These are phyloP conservation scores for Channallabes apus DNA, from an alignment of 2,797 vertebrate species.

Conservation along the genomic window DNA sequence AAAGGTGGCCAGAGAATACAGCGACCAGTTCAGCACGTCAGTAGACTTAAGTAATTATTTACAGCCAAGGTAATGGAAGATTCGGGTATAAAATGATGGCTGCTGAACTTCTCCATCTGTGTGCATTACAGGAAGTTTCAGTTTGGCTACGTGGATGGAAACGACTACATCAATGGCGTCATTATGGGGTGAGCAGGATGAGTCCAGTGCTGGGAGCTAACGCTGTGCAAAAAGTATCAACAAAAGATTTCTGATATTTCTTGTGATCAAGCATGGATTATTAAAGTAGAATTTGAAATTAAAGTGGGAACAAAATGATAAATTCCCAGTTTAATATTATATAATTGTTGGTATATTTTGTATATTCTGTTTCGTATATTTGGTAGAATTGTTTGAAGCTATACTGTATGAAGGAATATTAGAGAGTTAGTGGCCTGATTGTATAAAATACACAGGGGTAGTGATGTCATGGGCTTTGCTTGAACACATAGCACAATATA, in stretches of 20 bases:
- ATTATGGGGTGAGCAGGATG: conserved; percentile 85
- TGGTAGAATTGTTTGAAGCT: neutral
- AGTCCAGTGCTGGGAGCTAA: neutral
- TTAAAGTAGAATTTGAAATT: neutral
- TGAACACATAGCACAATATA: neutral
- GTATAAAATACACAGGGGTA: neutral
- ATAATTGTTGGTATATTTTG: neutral
- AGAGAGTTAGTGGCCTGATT: neutral
- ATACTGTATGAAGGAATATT: neutral
- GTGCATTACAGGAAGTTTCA: conserved; percentile 78
- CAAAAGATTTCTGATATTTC: neutral
- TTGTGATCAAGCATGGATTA: neutral
- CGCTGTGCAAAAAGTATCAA: neutral
- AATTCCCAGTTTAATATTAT: neutral
- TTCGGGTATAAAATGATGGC: neutral
- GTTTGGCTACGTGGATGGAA: conserved; percentile 91
- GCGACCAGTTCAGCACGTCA: conserved; percentile 83
- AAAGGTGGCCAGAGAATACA: conserved; percentile 81
- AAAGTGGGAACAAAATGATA: neutral
- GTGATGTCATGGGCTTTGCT: too few relatives aligned
- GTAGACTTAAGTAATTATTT: neutral
- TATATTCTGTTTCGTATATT: neutral
- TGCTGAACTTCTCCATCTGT: neutral
- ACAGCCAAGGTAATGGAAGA: neutral
- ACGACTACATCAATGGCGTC: conserved; percentile 85